Base-by-base conservation (phyloP, 2,888 invertebrate genomes). In the Belgica antarctica region DNA sequence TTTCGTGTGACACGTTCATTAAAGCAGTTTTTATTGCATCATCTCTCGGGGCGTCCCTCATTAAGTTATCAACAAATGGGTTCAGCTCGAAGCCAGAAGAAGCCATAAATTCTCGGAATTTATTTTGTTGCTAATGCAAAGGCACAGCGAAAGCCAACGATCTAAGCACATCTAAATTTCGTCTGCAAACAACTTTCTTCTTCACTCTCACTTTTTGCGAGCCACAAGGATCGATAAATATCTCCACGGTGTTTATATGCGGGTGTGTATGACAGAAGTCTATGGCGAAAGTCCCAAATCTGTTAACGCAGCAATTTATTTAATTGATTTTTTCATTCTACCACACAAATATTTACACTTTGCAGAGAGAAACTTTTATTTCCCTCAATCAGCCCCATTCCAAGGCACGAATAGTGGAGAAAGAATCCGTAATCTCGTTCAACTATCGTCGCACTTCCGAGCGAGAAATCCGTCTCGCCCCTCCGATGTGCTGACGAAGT, bases 281-380 rank as follows among this genome's bases (percentile, higher is more conserved):
- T n/a, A n/a, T n/a, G n/a, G n/a, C n/a, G n/a, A n/a, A n/a, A 24
- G 59, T 27, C 59, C 59, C 25, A 59, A 59, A 59, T 27, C 59
- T 59, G 59, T 59, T 59, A 59, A 59, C 59, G 59, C 27, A 59
- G 59, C 59, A 59, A 59, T 59, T 59, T 59, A 59, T 59, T 59
- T 59, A 59, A 59, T 59, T 59, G 59, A 59, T 59, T 59, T 52
- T 59, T 59, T 24, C 59, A 22, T 27, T 10, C 59, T 27, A 59
- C n/a, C 25, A 27, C 27, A 52, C 52, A 52, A 52, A 59, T 59
- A 59, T 59, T 59, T 27, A 59, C 59, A 59, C 59, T 59, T 59
- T 52, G 52, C 22, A 22, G 22, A 25, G n/a, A n/a, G 27, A 52
- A 59, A 27, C n/a, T 59, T 59, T 59, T 59, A 24, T 59, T 24